phyloP scores from a whole-genome alignment of 2,113 vertebrate genomes.

The Trogon melanurus region DNA sequence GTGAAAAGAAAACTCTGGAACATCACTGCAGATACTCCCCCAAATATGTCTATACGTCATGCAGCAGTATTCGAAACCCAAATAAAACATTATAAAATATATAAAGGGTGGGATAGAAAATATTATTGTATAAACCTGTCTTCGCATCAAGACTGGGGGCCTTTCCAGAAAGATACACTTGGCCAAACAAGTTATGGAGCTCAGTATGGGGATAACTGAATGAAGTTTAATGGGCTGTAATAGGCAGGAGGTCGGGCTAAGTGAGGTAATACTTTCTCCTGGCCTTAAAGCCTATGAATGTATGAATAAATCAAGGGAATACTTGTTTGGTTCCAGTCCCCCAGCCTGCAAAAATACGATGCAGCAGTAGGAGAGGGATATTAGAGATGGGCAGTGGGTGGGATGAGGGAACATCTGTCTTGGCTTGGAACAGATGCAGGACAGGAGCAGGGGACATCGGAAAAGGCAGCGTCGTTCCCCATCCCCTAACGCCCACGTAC shows the following conservation, averaged over 20 bases:
- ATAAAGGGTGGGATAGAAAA: constrained; percentile 26
- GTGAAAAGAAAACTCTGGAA: not conserved
- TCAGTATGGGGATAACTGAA: not conserved
- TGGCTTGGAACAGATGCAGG: not conserved
- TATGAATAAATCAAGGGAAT: constrained; percentile 29
- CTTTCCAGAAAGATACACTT: constrained; percentile 18
- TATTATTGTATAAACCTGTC: constrained; percentile 37
- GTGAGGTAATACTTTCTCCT: not conserved
- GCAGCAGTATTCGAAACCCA: not conserved
- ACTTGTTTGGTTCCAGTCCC: not conserved
- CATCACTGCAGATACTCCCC: not conserved
- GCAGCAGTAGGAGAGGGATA: not conserved
- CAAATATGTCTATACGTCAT: not conserved
- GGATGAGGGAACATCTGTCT: not conserved
- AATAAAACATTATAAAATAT: constrained; percentile 20
- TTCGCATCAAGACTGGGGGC: not conserved
- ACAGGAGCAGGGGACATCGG: rapidly evolving
- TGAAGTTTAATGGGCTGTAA: constrained; percentile 35
- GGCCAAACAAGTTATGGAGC: constrained; percentile 6
- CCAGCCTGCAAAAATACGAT: not conserved
- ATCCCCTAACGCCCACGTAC: rapidly evolving
- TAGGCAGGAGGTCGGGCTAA: not conserved
- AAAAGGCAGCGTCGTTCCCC: not conserved
- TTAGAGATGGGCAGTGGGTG: not conserved
- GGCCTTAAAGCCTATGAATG: constrained; percentile 14